phyloP scores from a whole-genome alignment of 2,888 invertebrate genomes.

The Orthosia cruda region DNA sequence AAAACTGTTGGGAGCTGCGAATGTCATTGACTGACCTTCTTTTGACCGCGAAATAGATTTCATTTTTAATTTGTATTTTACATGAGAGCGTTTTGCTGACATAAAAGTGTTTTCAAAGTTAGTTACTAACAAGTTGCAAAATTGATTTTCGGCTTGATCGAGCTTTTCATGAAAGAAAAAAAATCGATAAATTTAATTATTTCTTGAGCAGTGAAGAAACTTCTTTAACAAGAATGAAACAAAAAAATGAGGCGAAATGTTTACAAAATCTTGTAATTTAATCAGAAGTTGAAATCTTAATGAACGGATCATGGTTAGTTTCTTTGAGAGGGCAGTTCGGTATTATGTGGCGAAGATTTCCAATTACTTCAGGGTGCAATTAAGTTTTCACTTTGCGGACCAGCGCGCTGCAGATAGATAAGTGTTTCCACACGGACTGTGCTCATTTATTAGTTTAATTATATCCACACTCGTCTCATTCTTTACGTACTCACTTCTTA shows the following conservation, averaged over 20 bases:
- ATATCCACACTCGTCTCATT: conserved; percentile 71
- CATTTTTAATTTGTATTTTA: neutral
- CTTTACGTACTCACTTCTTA: conserved; percentile 32
- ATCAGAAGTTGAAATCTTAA: conserved; percentile 77
- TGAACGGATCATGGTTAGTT: conserved; percentile 74
- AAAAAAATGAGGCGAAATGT: conserved; percentile 60
- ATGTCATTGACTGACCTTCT: conserved; percentile 38
- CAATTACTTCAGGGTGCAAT: conserved; percentile 82
- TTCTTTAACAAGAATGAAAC: conserved; percentile 59
- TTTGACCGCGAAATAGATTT: conserved; percentile 15
- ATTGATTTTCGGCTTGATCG: conserved; percentile 28
- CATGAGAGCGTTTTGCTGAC: neutral
- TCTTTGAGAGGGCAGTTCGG: conserved; percentile 70
- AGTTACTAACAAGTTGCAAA: conserved; percentile 19
- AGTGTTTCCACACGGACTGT: conserved; percentile 72
- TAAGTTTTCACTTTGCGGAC: conserved; percentile 80
- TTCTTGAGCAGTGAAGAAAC: conserved; percentile 44
- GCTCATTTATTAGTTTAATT: conserved; percentile 81
- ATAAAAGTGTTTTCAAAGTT: conserved; percentile 20
- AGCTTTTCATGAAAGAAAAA: conserved; percentile 33
- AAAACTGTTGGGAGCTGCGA: conserved; percentile 44
- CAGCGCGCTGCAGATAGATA: conserved; percentile 73
- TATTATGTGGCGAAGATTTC: conserved; percentile 78
- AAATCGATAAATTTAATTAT: conserved; percentile 30
- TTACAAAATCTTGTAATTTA: conserved; percentile 72